Evolutionary conservation across 2,888 invertebrate genomes (phyloP), one percentile per base, ranked within the genome.

Genomic region (Drosophila paramelanica): DNA sequence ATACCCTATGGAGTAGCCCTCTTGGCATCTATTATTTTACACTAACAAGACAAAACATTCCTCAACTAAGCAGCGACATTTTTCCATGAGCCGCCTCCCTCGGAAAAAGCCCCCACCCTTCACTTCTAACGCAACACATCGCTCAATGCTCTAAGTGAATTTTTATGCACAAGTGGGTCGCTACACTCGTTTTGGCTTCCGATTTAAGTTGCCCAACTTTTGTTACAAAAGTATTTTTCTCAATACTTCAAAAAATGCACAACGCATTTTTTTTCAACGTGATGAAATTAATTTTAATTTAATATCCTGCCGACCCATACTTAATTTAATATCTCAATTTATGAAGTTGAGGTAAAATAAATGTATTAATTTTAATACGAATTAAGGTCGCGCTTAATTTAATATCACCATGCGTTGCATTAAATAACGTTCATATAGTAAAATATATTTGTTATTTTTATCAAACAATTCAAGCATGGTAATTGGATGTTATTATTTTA

Each of bases 31-130:
- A 85, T 74, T 88, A 81, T 88, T 85, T 83, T 85, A 85, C 79
- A 83, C 85, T 88, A 79, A 88, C 82, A 88, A 77, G 70, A 61
- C 62, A 47, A 65, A 69, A 62, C 73, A 88, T 77, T 79, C 82
- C 71, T 78, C 55, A 76, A 64, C 69, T 65, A 68, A 72, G 72
- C 80, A 65, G 67, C 56, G 74, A 72, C 79, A 79, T 65, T 71
- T 61, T 61, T 47, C 56, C 39, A 33, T 39, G 49, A 13, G 6
- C 20, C 11, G 27, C 8, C 52, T 10, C 0, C 10, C 13, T 43
- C 39, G 5, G n/a, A 17, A 43, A 23, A 2, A 7, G 1, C 13
- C 13, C 5, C 2, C 13, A 7, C 23, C 11, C 10, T 14, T 13
- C 13, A 43, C 31, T 53, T 5, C 1, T 20, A 31, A 3, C 25